These are phyloP conservation scores for Glyphotaelius pellucidus DNA, from an alignment of 2,888 invertebrate genomes.

Conservation along the genomic window DNA sequence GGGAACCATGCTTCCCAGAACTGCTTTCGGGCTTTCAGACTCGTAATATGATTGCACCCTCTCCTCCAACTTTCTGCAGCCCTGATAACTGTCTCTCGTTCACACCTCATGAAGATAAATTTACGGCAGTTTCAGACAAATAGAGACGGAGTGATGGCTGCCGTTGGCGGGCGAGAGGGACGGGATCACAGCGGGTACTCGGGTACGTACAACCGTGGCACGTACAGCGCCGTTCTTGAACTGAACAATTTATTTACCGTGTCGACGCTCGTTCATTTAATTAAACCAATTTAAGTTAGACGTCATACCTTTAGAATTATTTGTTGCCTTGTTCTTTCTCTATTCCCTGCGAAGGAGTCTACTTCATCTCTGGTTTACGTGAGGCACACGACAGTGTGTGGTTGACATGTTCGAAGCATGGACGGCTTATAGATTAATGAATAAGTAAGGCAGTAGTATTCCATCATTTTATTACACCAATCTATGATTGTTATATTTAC, in stretches of 20 bases:
- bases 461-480: neutral
- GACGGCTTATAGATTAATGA: neutral
- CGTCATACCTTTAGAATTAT: constrained; percentile 62
- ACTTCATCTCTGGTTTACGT: neutral
- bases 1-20: constrained; percentile 25
- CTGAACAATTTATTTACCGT: constrained; percentile 66
- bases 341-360: constrained; percentile 21
- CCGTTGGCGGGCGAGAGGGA: constrained; percentile 45
- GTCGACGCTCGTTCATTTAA: constrained; percentile 66
- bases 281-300: constrained; percentile 66
- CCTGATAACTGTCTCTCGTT: constrained; percentile 51
- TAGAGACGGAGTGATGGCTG: constrained; percentile 20
- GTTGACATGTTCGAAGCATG: neutral
- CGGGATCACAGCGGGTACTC: constrained; percentile 35
- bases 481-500: neutral
- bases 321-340: constrained; percentile 21
- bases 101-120: constrained; percentile 58
- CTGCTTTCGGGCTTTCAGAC: constrained; percentile 38
- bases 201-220: constrained; percentile 18
- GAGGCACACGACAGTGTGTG: neutral
- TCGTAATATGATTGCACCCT: constrained; percentile 43
- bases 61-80: constrained; percentile 29
- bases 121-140: constrained; percentile 57
- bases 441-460: neutral
- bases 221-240: constrained; percentile 53